phyloP scores from a whole-genome alignment of 1,140 invertebrate species.

The Heliconius congener region DNA sequence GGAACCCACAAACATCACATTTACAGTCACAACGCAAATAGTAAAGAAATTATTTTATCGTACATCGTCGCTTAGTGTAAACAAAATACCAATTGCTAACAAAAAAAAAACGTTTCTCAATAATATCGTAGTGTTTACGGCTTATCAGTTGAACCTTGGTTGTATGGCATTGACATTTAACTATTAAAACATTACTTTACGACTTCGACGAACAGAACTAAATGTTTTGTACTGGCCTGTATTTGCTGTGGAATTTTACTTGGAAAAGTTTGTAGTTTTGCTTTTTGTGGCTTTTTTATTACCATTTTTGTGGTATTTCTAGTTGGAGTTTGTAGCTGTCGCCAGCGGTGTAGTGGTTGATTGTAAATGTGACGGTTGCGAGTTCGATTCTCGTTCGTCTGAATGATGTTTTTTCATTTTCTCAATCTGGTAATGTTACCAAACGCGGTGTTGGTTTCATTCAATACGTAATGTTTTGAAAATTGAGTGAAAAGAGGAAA shows the following conservation, averaged over 20 bases:
- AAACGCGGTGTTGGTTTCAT: too few relatives aligned
- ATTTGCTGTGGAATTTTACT: not conserved
- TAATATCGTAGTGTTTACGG: constrained; percentile 13
- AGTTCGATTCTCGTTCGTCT: too few relatives aligned
- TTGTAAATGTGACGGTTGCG: too few relatives aligned
- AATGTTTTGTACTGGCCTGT: not conserved
- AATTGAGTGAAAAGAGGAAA: too few relatives aligned
- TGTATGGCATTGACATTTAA: constrained; percentile 20
- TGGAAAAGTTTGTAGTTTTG: not conserved
- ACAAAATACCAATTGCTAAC: not conserved
- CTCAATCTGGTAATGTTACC: too few relatives aligned
- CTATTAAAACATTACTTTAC: constrained; percentile 22
- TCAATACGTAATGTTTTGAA: too few relatives aligned
- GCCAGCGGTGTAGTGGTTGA: too few relatives aligned
- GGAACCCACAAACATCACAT: too few relatives aligned
- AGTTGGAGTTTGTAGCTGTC: not conserved
- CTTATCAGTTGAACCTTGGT: constrained; percentile 12
- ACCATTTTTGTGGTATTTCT: not conserved
- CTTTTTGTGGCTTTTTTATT: not conserved
- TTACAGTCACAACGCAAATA: not conserved
- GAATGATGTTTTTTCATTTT: too few relatives aligned
- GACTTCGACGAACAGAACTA: constrained; percentile 15
- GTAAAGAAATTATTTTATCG: not conserved
- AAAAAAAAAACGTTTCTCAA: not conserved
- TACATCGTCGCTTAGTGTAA: not conserved